phyloP scores from a whole-genome alignment of 2,113 vertebrate species.

The Chelonoidis abingdonii region DNA sequence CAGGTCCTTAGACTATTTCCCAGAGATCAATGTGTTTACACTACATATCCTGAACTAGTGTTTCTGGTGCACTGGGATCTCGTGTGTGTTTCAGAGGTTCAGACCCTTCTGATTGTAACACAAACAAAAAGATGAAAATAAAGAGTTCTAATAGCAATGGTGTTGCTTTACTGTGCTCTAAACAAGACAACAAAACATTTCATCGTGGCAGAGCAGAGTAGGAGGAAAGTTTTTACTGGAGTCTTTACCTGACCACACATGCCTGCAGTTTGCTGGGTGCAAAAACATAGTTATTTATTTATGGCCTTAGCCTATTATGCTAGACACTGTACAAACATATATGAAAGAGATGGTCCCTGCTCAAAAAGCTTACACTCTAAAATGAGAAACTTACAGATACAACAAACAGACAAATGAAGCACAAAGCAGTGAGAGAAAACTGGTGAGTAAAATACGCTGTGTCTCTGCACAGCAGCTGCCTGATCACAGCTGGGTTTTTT shows the following conservation, averaged over 20 bases:
- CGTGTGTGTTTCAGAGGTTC: not conserved
- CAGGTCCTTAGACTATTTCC: not conserved
- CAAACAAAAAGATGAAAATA: not conserved
- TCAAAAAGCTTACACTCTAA: not conserved
- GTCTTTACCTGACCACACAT: not conserved
- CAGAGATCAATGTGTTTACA: not conserved
- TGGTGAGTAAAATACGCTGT: not conserved
- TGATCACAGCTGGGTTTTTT: not conserved
- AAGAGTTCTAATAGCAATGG: not conserved
- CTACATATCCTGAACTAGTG: not conserved
- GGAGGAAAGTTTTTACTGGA: not conserved
- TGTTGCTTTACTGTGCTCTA: not conserved
- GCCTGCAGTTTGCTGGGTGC: not conserved
- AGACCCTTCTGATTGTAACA: not conserved
- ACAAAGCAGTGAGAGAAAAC: not conserved
- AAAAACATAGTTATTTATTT: not conserved
- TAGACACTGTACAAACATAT: not conserved
- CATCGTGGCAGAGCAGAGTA: not conserved
- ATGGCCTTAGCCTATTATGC: not conserved
- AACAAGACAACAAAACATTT: not conserved
- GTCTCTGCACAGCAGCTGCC: not conserved
- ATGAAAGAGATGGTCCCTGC: not conserved
- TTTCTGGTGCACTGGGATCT: not conserved
- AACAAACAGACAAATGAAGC: not conserved
- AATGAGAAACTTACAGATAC: not conserved